Conservation (phyloP, 2,888 invertebrate species). For the Stenodera caucasica region DNA sequence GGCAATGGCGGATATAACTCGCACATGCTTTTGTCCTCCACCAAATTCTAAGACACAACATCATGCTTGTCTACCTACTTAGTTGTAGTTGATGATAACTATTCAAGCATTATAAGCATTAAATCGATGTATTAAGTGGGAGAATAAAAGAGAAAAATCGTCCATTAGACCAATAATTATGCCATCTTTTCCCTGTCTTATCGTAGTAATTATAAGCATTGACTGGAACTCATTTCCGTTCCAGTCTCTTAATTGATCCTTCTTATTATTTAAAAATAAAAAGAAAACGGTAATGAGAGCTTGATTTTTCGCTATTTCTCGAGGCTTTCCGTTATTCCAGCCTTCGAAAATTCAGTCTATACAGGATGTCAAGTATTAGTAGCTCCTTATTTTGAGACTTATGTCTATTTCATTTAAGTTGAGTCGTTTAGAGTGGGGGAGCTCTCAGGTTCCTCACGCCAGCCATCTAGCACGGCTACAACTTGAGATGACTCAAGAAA, state of each 20-base stretch:
- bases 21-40: constrained; percentile 3
- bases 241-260: not conserved
- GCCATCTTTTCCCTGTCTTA: constrained; percentile 8
- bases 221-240: not conserved
- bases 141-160: too few species aligned
- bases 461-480: too few species aligned
- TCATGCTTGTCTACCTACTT: not conserved
- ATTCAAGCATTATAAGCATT: not conserved
- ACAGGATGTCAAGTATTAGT: too few species aligned
- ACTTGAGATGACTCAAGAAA: too few species aligned
- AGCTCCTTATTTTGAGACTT: too few species aligned
- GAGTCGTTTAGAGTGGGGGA: too few species aligned
- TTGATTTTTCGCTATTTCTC: too few species aligned
- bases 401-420: too few species aligned
- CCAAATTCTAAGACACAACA: constrained; percentile 1
- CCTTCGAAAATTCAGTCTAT: too few species aligned
- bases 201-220: not conserved
- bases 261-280: not conserved
- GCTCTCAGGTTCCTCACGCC: too few species aligned
- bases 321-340: too few species aligned
- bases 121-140: too few species aligned
- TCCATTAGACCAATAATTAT: not conserved
- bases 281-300: not conserved
- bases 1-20: not conserved
- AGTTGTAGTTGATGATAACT: not conserved